A percentile compares a stretch with the other conserved stretches of the same genome.
These are phyloP conservation scores for Cantharis nigra DNA, from an alignment of 2,888 invertebrate genomes.

Conservation along the genomic window DNA sequence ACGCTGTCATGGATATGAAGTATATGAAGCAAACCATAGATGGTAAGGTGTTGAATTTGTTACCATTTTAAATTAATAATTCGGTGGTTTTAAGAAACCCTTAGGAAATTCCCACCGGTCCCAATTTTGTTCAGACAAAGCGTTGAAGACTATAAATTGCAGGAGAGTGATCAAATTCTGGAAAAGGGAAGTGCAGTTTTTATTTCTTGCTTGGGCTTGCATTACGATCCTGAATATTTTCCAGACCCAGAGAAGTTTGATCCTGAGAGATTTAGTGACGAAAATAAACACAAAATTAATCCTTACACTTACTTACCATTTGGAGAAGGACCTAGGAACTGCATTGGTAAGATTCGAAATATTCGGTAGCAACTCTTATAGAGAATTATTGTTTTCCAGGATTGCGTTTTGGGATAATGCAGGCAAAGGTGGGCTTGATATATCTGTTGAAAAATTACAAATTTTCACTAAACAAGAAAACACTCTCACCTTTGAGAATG, in stretches of 20 bases:
- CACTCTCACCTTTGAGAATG: slow-evolving; percentile 14
- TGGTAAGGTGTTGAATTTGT: slow-evolving; percentile 34
- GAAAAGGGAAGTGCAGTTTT: background rate
- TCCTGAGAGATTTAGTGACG: background rate
- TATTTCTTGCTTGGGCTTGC: background rate
- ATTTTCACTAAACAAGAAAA: slow-evolving; percentile 25
- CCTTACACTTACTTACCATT: slow-evolving; percentile 62
- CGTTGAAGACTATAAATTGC: background rate
- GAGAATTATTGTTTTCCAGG: slow-evolving; percentile 35
- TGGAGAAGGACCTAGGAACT: slow-evolving; percentile 63
- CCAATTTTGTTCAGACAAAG: background rate
- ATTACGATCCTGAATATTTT: background rate
- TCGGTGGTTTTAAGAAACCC: slow-evolving; percentile 10
- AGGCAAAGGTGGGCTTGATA: slow-evolving; percentile 43
- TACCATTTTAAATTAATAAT: background rate
- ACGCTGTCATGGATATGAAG: slow-evolving; percentile 56
- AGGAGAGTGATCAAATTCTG: background rate
- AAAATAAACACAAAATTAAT: background rate
- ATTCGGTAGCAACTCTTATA: background rate
- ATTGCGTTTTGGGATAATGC: slow-evolving; percentile 44
- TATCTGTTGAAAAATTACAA: slow-evolving; percentile 33
- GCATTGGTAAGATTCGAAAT: slow-evolving; percentile 54
- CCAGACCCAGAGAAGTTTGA: background rate
- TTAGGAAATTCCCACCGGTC: background rate
- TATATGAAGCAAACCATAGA: slow-evolving; percentile 57